Evolutionary conservation across 2,888 invertebrate genomes (phyloP).

Genomic region (Lingula anatina): DNA sequence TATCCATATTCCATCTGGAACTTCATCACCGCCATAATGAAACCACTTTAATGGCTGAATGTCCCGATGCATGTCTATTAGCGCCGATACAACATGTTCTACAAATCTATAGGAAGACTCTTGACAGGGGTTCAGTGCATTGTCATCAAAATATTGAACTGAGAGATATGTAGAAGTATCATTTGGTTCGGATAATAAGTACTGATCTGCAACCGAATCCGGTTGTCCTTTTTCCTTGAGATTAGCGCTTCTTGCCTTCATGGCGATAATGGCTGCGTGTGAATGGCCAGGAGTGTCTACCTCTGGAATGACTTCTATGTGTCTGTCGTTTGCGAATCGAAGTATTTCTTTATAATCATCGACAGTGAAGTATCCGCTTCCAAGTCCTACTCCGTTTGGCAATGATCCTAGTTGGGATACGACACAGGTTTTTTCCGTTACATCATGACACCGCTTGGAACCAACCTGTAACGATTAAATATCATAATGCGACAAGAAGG

Average conservation of each 20-base stretch:
- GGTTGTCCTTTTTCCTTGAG: constrained; percentile 15
- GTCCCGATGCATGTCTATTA: constrained; percentile 24
- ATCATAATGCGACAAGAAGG: too few relatives aligned
- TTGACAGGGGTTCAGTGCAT: constrained; percentile 44
- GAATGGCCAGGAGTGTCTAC: constrained; percentile 45
- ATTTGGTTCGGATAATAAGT: constrained; percentile 19
- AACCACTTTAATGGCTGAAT: constrained; percentile 28
- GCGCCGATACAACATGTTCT: constrained; percentile 30
- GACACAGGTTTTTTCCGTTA: constrained; percentile 17
- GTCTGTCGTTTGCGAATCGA: constrained; percentile 23
- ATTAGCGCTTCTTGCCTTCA: constrained; percentile 26
- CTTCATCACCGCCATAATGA: constrained; percentile 48
- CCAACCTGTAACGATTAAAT: constrained; percentile 3
- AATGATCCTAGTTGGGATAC: constrained; percentile 26
- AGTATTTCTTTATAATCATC: constrained; percentile 34
- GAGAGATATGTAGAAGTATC: constrained; percentile 19
- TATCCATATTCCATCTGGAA: constrained; percentile 32
- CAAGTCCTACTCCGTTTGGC: constrained; percentile 12
- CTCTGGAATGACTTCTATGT: constrained; percentile 44
- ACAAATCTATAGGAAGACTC: constrained; percentile 39
- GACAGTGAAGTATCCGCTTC: constrained; percentile 23
- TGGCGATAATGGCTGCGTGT: constrained; percentile 37
- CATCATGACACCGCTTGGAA: constrained; percentile 20
- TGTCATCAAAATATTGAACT: constrained; percentile 42
- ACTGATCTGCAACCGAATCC: constrained; percentile 12